Percentiles rank a stretch among this genome's conserved stretches.
phyloP scores from a whole-genome alignment of 2,888 invertebrate genomes.

The Nomada ruficornis region DNA sequence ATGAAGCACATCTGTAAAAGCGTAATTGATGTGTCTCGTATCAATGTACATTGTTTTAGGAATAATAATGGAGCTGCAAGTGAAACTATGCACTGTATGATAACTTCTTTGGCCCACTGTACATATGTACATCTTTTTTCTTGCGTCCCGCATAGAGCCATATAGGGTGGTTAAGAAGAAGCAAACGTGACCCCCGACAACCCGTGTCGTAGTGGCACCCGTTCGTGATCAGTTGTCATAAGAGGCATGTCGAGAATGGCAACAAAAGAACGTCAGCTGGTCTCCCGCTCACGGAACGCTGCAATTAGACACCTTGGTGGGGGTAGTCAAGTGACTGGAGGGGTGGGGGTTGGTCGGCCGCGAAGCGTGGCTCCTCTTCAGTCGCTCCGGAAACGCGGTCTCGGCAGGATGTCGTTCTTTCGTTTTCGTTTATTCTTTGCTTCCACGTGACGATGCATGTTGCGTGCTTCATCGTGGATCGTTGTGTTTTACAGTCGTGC shows the following conservation, averaged over 20 bases:
- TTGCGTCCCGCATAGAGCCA: not conserved
- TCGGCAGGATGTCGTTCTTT: slow-evolving; percentile 56
- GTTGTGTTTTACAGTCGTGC: not conserved
- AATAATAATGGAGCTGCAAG: too few relatives aligned
- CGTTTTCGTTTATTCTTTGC: not conserved
- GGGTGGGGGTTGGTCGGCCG: slow-evolving; percentile 64
- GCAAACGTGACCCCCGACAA: slow-evolving; percentile 46
- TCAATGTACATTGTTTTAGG: too few relatives aligned
- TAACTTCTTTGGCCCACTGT: too few relatives aligned
- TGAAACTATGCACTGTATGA: too few relatives aligned
- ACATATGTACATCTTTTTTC: not conserved
- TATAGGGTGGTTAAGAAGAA: slow-evolving; percentile 21
- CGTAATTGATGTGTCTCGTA: too few relatives aligned
- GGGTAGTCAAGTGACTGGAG: not conserved
- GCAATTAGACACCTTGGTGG: slow-evolving; percentile 35
- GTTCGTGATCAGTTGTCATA: slow-evolving; percentile 42
- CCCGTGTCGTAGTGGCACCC: slow-evolving; percentile 3
- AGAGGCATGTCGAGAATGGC: slow-evolving; percentile 19
- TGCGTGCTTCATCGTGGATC: not conserved
- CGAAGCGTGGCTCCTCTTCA: slow-evolving; percentile 75
- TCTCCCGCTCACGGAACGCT: slow-evolving; percentile 31
- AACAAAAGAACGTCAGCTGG: slow-evolving; percentile 58
- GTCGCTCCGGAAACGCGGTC: slow-evolving; percentile 77
- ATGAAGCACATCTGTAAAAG: too few relatives aligned
- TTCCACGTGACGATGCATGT: slow-evolving; percentile 57